Conservation (phyloP, 2,888 invertebrate genomes). For the Caenorhabditis becei region DNA sequence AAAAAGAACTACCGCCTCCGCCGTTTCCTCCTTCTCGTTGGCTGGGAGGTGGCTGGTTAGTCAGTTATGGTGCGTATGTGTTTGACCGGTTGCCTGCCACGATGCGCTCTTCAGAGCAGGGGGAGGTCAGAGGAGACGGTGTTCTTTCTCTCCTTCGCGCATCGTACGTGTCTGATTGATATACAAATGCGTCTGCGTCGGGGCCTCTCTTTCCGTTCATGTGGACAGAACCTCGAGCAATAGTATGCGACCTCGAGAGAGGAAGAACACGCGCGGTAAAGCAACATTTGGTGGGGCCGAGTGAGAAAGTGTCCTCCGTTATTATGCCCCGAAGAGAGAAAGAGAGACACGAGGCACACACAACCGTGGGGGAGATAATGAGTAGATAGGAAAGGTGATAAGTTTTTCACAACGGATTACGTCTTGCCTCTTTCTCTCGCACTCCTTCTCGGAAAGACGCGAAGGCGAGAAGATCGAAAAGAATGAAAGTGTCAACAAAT, state of each 20-base stretch:
- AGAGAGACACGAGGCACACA: conserved; percentile 18
- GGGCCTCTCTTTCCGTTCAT: conserved; percentile 23
- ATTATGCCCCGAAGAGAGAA: conserved; percentile 13
- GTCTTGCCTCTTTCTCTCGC: background rate
- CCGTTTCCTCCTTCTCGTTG: background rate
- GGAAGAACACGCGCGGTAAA: conserved; percentile 11
- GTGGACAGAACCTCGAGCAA: conserved; percentile 40
- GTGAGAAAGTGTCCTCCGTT: conserved; percentile 14
- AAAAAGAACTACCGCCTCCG: conserved; percentile 6
- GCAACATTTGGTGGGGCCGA: conserved; percentile 12
- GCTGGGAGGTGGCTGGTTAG: background rate
- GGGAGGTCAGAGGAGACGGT: conserved; percentile 27
- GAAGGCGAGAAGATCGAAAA: conserved; percentile 2
- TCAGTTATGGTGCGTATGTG: conserved; percentile 3
- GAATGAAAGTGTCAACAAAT: conserved; percentile 17
- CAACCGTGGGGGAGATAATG: background rate
- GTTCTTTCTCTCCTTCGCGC: conserved; percentile 35
- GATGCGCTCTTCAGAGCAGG: conserved; percentile 8
- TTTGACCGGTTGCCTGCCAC: conserved; percentile 9
- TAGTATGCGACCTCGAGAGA: conserved; percentile 31
- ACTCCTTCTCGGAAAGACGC: background rate
- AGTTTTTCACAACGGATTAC: conserved; percentile 43
- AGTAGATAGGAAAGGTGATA: conserved; percentile 30
- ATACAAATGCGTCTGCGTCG: conserved; percentile 26
- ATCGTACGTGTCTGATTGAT: conserved; percentile 39